A percentile compares a stretch with the other conserved stretches of the same genome.
Evolutionary conservation across 2,113 vertebrate species (phyloP).

Genomic region (Corapipo altera): DNA sequence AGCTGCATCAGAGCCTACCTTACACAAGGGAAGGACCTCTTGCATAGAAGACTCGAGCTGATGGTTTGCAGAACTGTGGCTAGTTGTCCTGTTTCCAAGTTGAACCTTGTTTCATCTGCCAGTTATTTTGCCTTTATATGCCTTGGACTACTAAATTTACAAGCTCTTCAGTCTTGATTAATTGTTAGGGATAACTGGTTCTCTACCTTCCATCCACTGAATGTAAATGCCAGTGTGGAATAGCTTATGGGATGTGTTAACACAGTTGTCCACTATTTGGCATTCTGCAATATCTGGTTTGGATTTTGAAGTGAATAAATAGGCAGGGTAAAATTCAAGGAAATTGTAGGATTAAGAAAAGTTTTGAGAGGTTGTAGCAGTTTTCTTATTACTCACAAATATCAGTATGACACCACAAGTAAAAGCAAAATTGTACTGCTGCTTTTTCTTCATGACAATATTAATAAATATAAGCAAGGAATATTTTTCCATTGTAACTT

Average conservation of each 20-base stretch:
- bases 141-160: not conserved
- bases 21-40: not conserved
- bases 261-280: not conserved
- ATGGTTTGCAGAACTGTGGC: not conserved
- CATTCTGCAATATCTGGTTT: not conserved
- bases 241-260: not conserved
- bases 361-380: not conserved
- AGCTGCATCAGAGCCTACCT: not conserved
- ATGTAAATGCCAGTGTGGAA: not conserved
- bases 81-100: not conserved
- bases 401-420: not conserved
- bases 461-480: not conserved
- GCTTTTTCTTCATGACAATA: not conserved
- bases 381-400: not conserved
- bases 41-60: not conserved
- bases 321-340: not conserved
- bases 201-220: not conserved
- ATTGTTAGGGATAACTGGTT: not conserved
- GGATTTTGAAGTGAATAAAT: not conserved
- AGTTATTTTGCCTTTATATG: not conserved
- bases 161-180: not conserved
- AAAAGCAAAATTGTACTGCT: not conserved
- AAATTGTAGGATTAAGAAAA: not conserved
- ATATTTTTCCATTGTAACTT: not conserved
- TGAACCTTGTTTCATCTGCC: not conserved